Conservation (phyloP, 1,140 invertebrate species). For the Gonioctena quinquepunctata region DNA sequence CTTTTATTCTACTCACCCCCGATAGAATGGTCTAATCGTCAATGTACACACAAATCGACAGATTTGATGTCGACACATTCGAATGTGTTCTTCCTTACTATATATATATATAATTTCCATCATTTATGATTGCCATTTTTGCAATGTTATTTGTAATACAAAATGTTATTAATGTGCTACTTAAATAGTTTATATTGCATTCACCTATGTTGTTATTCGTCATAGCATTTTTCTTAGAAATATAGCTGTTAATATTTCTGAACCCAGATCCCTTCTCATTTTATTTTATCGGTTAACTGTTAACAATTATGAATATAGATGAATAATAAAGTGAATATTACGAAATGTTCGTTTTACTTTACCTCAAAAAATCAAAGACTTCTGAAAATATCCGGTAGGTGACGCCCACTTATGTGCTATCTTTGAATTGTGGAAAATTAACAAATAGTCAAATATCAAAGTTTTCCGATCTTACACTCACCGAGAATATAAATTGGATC, state of each 20-base stretch:
- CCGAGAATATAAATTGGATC: too few relatives aligned
- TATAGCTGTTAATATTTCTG: conserved; percentile 41
- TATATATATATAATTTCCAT: background rate
- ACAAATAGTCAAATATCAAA: too few relatives aligned
- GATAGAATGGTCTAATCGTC: background rate
- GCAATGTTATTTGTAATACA: conserved; percentile 23
- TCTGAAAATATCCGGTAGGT: too few relatives aligned
- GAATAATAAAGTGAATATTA: conserved; percentile 33
- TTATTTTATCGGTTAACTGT: conserved; percentile 41
- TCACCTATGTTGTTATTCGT: conserved; percentile 29
- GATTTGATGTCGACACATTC: background rate
- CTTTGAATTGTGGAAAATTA: too few relatives aligned
- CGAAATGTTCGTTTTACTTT: background rate
- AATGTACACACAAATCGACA: background rate
- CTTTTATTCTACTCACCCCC: background rate
- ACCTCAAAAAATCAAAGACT: too few relatives aligned
- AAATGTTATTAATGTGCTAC: conserved; percentile 39
- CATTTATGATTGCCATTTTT: conserved; percentile 11
- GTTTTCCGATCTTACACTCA: too few relatives aligned
- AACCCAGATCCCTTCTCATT: conserved; percentile 31
- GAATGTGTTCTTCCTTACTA: too few relatives aligned
- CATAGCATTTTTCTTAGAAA: conserved; percentile 33
- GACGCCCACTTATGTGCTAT: too few relatives aligned
- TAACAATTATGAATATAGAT: conserved; percentile 40
- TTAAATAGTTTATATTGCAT: conserved; percentile 31